Base-by-base conservation (phyloP, 2,888 invertebrate species). In the Drosophila austrosaltans region DNA sequence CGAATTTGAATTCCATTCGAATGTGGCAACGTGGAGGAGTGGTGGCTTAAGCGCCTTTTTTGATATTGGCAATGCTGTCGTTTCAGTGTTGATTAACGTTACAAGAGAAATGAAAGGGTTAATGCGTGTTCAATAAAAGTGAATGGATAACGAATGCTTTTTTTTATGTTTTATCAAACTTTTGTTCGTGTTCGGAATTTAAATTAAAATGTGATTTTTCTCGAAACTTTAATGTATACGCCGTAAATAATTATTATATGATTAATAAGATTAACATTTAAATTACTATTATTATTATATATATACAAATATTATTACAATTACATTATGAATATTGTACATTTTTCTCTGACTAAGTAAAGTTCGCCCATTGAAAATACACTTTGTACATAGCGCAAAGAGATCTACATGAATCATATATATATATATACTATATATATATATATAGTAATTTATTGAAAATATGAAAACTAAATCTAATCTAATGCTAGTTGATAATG, bases 191-290 rank as follows among this genome's bases (percentile, higher is more conserved):
- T 83, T 83, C 87, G 75, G 87, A 89, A 87, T 89, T 89, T 89
- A 89, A 84, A 86, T 86, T 86, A 78, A 86, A 90, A 90, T 87
- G 87, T 90, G 90, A 87, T 87, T 90, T 89, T 81, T 90, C 88
- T 88, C 79, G 89, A 90, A 87, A 89, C 89, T 89, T 88, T 78
- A 89, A 90, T 81, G 90, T 87, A 87, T 87, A 87, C 90, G 90
- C 88, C 76, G 87, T 87, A 86, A 86, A 87, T 86, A 90, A 87
- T 89, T 81, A 87, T 57, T 67, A 83, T 85, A 84, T 84, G 89
- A 86, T 85, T 89, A 87, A 74, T 77, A 81, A 79, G 79, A 69
- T 63, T 40, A 75, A 75, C 81, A 73, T 48, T 48, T 48, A 76
- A 72, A 84, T 56, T 25, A 64, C 60, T 32, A 70, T 79, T 72